A percentile compares a stretch with the other conserved stretches of the same genome.
Evolutionary conservation across 92 coral and sea anemone genomes (phyloP).

Genomic region (Heliopora coerulea): DNA sequence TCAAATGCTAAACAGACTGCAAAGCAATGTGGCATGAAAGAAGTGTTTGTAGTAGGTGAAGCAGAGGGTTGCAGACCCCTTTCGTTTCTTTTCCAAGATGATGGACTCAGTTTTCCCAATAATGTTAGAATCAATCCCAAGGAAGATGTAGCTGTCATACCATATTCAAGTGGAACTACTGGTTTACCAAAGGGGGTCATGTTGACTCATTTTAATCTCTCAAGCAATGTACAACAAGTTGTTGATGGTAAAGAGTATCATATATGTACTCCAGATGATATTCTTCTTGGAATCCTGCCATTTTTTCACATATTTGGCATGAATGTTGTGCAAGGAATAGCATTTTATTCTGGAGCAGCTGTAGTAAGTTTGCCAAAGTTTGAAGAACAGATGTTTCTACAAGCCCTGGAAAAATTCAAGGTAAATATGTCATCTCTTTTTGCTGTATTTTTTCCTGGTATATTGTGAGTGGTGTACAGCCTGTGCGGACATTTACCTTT

Average conservation of each 20-base stretch:
- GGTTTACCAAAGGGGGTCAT: slow-evolving; percentile 89
- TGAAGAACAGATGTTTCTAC: slow-evolving; percentile 65
- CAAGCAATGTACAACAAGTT: slow-evolving; percentile 58
- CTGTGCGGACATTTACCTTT: no score
- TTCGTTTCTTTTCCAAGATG: slow-evolving; percentile 57
- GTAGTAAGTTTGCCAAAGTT: slow-evolving; percentile 69
- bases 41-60: slow-evolving; percentile 76
- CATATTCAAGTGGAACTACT: slow-evolving; percentile 91
- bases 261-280: slow-evolving; percentile 33
- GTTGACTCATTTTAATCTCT: slow-evolving; percentile 80
- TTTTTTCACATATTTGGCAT: slow-evolving; percentile 77
- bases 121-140: slow-evolving; percentile 61
- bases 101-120: slow-evolving; percentile 55
- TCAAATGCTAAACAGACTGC: slow-evolving; percentile 58
- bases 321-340: slow-evolving; percentile 47
- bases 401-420: slow-evolving; percentile 74
- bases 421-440: no score
- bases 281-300: slow-evolving; percentile 74
- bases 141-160: slow-evolving; percentile 72
- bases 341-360: slow-evolving; percentile 61
- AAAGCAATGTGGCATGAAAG: slow-evolving; percentile 54
- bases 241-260: slow-evolving; percentile 47
- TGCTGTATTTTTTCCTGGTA: no score
- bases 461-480: no score
- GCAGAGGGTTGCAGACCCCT: slow-evolving; percentile 71